phyloP scores from a whole-genome alignment of 1,140 invertebrate genomes.

The Papilio polyxenes region DNA sequence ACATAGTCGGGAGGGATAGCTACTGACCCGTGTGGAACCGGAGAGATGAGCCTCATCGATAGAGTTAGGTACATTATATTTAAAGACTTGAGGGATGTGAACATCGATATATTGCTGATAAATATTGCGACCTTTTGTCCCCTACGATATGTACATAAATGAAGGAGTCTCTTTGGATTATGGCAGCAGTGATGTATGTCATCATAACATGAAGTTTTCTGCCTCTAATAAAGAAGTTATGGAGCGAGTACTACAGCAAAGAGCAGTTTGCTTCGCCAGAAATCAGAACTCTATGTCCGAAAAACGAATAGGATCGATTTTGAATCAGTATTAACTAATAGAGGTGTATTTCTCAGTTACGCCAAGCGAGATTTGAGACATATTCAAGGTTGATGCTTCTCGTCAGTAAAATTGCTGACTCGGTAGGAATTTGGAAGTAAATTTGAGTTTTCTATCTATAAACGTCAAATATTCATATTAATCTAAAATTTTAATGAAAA shows the following conservation, averaged over 20 bases:
- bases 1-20: constrained; percentile 28
- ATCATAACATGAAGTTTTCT: no score
- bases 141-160: background rate
- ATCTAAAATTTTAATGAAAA: background rate
- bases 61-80: background rate
- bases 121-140: background rate
- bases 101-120: background rate
- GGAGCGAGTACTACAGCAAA: background rate
- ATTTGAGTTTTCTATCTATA: background rate
- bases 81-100: background rate
- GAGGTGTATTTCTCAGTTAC: no score
- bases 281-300: background rate
- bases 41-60: constrained; percentile 25
- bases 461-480: background rate
- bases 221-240: no score
- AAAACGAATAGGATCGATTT: no score
- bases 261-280: background rate
- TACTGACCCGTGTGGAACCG: constrained; percentile 21
- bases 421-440: background rate
- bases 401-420: background rate
- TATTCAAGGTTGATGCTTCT: background rate
- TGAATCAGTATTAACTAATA: no score
- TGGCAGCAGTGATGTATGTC: background rate
- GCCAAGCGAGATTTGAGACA: no score
- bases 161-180: background rate